Percentiles rank a stretch among this genome's conserved stretches.
These are phyloP conservation scores for Pteria penguin DNA, from an alignment of 2,888 invertebrate genomes.

Conservation along the genomic window DNA sequence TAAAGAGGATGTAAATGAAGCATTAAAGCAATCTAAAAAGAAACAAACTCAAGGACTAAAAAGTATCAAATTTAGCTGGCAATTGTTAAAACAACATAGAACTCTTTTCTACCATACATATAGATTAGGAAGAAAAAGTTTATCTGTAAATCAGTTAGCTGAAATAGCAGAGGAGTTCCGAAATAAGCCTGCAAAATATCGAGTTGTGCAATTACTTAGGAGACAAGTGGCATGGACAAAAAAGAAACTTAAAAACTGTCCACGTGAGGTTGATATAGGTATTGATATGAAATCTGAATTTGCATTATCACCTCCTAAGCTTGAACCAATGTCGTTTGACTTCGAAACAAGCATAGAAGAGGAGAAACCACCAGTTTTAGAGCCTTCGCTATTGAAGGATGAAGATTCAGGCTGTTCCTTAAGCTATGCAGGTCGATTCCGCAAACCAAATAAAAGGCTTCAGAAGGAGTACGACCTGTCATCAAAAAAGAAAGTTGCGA, in stretches of 20 bases:
- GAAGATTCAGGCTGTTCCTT: background rate
- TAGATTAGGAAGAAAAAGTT: background rate
- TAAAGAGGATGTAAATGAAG: background rate
- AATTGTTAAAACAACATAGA: background rate
- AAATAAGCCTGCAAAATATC: background rate
- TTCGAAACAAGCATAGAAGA: background rate
- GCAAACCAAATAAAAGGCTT: slow-evolving; percentile 22
- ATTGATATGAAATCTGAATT: background rate
- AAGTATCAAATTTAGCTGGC: background rate
- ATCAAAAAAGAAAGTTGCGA: background rate
- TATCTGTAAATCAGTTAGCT: background rate
- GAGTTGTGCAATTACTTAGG: background rate
- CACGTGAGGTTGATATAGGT: slow-evolving; percentile 3
- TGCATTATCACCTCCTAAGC: slow-evolving; percentile 1
- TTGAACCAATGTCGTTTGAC: slow-evolving; percentile 6
- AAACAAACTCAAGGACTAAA: background rate
- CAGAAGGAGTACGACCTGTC: background rate
- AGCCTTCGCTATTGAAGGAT: background rate
- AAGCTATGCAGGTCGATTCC: slow-evolving; percentile 18
- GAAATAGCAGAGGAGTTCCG: background rate
- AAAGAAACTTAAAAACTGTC: slow-evolving; percentile 30
- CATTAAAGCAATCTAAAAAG: background rate
- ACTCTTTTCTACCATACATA: background rate
- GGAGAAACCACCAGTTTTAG: background rate
- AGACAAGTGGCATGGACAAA: slow-evolving; percentile 35